These are phyloP conservation scores for Psammodynastes pulverulentus DNA, from an alignment of 2,113 vertebrate genomes.

Conservation along the genomic window DNA sequence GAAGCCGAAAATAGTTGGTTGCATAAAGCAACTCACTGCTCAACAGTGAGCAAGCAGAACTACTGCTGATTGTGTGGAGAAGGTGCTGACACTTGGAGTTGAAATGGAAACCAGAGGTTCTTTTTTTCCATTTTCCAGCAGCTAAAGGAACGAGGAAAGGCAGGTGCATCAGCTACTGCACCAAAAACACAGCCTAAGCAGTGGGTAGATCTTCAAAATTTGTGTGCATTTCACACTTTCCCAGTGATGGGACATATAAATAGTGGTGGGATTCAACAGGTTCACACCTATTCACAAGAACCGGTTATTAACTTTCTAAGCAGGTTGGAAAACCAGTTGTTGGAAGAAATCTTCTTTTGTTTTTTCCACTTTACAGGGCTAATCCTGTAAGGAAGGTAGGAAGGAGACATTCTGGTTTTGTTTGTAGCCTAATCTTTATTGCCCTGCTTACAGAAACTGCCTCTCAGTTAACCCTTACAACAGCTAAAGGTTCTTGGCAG, in stretches of 20 bases:
- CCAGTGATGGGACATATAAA: conserved; percentile 1
- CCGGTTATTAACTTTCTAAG: no score
- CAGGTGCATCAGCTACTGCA: conserved; percentile 39
- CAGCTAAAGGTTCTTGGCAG: no score
- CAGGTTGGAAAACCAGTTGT: no score
- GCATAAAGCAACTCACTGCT: conserved; percentile 50
- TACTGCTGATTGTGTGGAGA: conserved; percentile 49
- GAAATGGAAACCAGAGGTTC: conserved; percentile 32
- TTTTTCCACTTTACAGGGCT: no score
- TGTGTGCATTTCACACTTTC: not conserved
- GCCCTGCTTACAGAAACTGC: no score
- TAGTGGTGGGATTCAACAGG: no score
- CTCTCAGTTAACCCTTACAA: no score
- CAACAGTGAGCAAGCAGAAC: conserved; percentile 46
- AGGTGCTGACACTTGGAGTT: conserved; percentile 44
- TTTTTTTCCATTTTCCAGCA: conserved; percentile 19
- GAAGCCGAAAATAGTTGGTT: conserved; percentile 65
- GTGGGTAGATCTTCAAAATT: conserved; percentile 41
- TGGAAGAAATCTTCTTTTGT: no score
- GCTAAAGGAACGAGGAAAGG: conserved; percentile 52
- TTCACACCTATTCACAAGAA: no score
- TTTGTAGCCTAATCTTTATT: no score
- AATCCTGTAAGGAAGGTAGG: no score
- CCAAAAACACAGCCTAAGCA: conserved; percentile 43
- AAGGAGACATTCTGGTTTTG: no score